These are phyloP conservation scores for Ciconia stormi DNA, from an alignment of 2,113 vertebrate genomes.

Conservation along the genomic window DNA sequence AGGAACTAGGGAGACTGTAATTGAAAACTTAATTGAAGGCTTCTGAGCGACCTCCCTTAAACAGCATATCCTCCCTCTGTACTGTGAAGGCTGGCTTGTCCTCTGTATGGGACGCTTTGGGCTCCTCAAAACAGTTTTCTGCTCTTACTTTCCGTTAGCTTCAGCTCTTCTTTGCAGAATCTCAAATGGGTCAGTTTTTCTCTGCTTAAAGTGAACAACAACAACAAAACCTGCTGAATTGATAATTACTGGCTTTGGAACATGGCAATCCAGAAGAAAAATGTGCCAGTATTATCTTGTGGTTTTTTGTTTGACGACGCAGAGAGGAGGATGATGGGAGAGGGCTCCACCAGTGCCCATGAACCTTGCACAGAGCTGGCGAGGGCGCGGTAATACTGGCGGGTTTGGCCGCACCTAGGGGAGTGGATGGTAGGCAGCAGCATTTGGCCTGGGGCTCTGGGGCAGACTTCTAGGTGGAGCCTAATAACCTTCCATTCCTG, in stretches of 20 bases:
- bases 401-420: neutral
- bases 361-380: slow-evolving; percentile 44
- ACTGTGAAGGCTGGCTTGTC: neutral
- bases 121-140: neutral
- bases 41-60: neutral
- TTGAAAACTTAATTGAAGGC: rapidly evolving
- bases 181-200: neutral
- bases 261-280: neutral
- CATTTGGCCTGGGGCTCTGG: neutral
- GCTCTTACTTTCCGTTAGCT: neutral
- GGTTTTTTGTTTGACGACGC: neutral
- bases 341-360: neutral
- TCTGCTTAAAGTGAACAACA: neutral
- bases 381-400: rapidly evolving
- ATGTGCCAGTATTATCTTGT: neutral
- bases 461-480: slow-evolving; percentile 14
- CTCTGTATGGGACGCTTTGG: no score
- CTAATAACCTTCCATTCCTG: neutral
- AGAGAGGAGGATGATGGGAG: neutral
- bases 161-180: neutral
- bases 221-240: neutral
- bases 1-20: neutral
- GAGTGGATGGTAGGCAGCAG: slow-evolving; percentile 5
- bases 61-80: neutral
- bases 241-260: neutral